A percentile compares a stretch with the other conserved stretches of the same genome.
These are phyloP conservation scores for Schrankia costaestrigalis DNA, from an alignment of 2,888 invertebrate genomes.

Conservation along the genomic window DNA sequence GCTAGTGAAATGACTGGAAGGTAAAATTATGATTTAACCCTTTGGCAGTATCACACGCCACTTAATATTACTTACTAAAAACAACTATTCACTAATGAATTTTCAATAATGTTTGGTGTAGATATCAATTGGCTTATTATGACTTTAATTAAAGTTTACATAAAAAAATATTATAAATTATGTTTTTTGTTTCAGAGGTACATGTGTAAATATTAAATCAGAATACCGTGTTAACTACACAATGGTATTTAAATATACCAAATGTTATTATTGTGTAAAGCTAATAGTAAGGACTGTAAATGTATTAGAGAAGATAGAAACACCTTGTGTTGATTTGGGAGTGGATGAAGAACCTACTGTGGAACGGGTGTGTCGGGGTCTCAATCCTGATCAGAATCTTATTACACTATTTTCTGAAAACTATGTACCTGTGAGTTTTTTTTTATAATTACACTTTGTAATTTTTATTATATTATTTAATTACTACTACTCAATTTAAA, in stretches of 20 bases:
- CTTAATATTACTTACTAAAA: too few species aligned
- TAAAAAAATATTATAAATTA: not conserved
- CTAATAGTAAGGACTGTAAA: conserved; percentile 92
- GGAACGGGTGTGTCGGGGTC: conserved; percentile 86
- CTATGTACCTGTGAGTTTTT: conserved; percentile 84
- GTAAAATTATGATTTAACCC: too few species aligned
- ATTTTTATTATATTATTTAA: too few species aligned
- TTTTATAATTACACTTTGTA: conserved; percentile 1
- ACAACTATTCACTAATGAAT: too few species aligned
- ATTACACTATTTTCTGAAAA: conserved; percentile 94
- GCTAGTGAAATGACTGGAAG: conserved; percentile 87
- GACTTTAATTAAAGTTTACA: too few species aligned
- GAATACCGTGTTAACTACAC: conserved; percentile 91
- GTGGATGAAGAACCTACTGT: conserved; percentile 84
- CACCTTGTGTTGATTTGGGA: conserved; percentile 88
- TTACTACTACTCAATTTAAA: too few species aligned
- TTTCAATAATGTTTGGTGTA: too few species aligned
- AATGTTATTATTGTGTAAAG: conserved; percentile 92
- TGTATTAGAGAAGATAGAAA: conserved; percentile 93
- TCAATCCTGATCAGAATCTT: conserved; percentile 89
- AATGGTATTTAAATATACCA: conserved; percentile 86
- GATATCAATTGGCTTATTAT: too few species aligned
- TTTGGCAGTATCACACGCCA: too few species aligned
- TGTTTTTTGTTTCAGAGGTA: conserved; percentile 79
- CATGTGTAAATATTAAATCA: conserved; percentile 86